These are phyloP conservation scores for Tuta absoluta DNA, from an alignment of 2,888 invertebrate species.

Conservation along the genomic window DNA sequence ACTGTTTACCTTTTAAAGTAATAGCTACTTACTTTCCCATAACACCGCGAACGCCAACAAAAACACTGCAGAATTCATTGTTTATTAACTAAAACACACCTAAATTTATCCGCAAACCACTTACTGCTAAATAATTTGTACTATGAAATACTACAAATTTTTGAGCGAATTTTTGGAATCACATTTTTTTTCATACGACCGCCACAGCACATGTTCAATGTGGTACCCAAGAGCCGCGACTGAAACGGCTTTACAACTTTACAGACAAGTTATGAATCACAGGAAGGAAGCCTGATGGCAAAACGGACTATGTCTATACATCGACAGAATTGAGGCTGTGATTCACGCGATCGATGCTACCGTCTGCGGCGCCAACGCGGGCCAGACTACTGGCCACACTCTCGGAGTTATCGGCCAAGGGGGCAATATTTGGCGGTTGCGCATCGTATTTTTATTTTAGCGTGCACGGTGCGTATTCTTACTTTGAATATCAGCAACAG, in stretches of 20 bases:
- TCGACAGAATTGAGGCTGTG: conserved; percentile 55
- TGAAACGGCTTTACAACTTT: conserved; percentile 51
- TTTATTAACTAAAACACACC: conserved; percentile 52
- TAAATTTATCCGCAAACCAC: conserved; percentile 39
- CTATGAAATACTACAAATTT: conserved; percentile 18
- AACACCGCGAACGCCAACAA: conserved; percentile 60
- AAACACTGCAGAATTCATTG: conserved; percentile 60
- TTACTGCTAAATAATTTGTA: conserved; percentile 38
- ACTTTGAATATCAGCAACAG: conserved; percentile 27
- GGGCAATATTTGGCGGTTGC: conserved; percentile 54
- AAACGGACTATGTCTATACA: conserved; percentile 72
- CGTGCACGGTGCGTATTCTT: conserved; percentile 8
- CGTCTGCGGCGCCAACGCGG: conserved; percentile 69
- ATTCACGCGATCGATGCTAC: conserved; percentile 64
- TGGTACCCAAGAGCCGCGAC: conserved; percentile 41
- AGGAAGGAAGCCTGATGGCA: conserved; percentile 66
- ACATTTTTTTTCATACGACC: conserved; percentile 49
- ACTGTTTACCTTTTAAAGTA: neutral
- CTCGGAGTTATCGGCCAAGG: conserved; percentile 36
- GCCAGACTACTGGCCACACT: conserved; percentile 46
- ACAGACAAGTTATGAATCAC: conserved; percentile 69
- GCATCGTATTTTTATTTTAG: conserved; percentile 38
- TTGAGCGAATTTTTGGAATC: conserved; percentile 32
- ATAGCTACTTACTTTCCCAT: conserved; percentile 65
- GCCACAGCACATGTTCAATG: conserved; percentile 46